Evolutionary conservation across 2,888 invertebrate species (phyloP).

Genomic region (Pasiphila rectangulata): DNA sequence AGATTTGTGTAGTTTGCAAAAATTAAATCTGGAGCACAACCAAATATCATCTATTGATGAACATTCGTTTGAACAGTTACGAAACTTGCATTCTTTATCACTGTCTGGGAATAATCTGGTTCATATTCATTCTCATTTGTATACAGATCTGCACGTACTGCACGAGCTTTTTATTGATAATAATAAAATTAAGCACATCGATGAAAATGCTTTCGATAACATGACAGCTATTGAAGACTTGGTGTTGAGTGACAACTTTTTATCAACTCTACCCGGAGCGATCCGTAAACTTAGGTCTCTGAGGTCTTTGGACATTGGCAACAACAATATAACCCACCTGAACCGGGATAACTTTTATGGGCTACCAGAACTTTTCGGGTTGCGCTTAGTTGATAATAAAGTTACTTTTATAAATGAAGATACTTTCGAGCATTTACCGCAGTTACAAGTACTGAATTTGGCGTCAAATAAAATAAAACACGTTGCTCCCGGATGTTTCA

Average conservation of each 20-base stretch:
- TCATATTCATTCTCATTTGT: constrained; percentile 84
- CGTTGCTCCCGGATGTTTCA: constrained; percentile 87
- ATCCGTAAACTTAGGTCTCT: constrained; percentile 85
- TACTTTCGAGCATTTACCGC: constrained; percentile 86
- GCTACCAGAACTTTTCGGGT: constrained; percentile 86
- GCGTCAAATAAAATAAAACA: constrained; percentile 88
- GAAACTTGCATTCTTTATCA: constrained; percentile 88
- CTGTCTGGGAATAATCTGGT: constrained; percentile 86
- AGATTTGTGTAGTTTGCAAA: constrained; percentile 87
- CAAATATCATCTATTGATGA: constrained; percentile 84
- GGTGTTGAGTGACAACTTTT: constrained; percentile 85
- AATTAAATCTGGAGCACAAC: constrained; percentile 87
- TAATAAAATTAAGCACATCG: constrained; percentile 85
- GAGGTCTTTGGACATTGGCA: constrained; percentile 89
- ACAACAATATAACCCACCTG: constrained; percentile 88
- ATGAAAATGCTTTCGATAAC: constrained; percentile 87
- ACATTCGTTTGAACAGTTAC: constrained; percentile 86
- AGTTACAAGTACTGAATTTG: constrained; percentile 88
- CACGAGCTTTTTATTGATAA: constrained; percentile 87
- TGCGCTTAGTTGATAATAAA: constrained; percentile 90
- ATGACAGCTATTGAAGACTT: constrained; percentile 89
- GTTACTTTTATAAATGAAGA: constrained; percentile 87
- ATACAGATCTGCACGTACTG: constrained; percentile 86
- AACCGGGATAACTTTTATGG: constrained; percentile 87
- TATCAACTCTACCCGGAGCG: constrained; percentile 84